These are phyloP conservation scores for Xenopus laevis DNA, from an alignment of 2,113 vertebrate genomes.

Conservation along the genomic window DNA sequence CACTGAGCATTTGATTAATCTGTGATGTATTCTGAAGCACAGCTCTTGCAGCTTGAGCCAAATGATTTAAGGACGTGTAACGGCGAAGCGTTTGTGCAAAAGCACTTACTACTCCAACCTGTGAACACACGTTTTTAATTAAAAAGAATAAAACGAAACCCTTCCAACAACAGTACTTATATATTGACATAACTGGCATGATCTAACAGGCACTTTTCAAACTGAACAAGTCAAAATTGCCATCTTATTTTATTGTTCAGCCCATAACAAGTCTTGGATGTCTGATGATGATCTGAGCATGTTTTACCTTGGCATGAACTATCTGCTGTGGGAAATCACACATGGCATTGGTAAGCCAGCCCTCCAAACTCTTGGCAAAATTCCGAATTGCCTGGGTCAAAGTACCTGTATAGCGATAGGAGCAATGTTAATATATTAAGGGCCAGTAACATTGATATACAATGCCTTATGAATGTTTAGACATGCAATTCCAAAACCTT, in stretches of 20 bases:
- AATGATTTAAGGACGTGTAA: slow-evolving; percentile 94
- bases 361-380: slow-evolving; percentile 95
- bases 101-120: slow-evolving; percentile 92
- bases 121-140: not conserved
- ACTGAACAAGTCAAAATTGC: too few relatives aligned
- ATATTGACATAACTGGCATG: too few relatives aligned
- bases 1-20: slow-evolving; percentile 98
- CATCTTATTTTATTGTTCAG: too few relatives aligned
- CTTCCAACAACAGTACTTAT: too few relatives aligned
- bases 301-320: slow-evolving; percentile 86
- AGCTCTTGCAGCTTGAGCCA: slow-evolving; percentile 90
- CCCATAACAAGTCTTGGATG: too few relatives aligned
- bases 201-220: too few relatives aligned
- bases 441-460: too few relatives aligned
- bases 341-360: slow-evolving; percentile 93
- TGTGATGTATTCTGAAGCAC: slow-evolving; percentile 97
- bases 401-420: slow-evolving; percentile 70
- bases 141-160: too few relatives aligned
- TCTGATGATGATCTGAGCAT: not conserved
- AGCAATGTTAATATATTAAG: too few relatives aligned
- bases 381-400: slow-evolving; percentile 95
- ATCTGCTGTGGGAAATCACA: slow-evolving; percentile 86
- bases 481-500: too few relatives aligned
- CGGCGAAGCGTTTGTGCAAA: slow-evolving; percentile 90
- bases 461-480: too few relatives aligned